phyloP scores from a whole-genome alignment of 2,888 invertebrate genomes.

The Hydrotaea diabolus region DNA sequence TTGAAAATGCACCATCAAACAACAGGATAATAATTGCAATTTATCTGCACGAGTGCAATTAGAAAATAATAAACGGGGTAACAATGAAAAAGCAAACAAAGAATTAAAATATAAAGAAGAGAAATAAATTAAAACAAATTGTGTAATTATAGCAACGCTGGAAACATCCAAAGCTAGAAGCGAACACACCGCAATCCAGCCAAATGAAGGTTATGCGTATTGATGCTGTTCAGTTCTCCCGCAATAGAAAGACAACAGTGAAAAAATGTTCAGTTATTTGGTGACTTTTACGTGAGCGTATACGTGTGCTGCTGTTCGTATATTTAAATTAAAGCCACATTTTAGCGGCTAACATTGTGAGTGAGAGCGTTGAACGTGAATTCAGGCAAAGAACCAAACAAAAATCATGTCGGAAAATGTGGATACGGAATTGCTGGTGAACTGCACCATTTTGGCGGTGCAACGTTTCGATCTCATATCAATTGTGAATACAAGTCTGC shows the following conservation, averaged over 20 bases:
- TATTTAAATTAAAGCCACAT: background rate
- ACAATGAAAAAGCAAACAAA: background rate
- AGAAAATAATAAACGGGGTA: background rate
- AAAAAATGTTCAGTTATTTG: background rate
- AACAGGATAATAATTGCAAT: too few species aligned
- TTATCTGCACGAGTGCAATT: too few species aligned
- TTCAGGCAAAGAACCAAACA: background rate
- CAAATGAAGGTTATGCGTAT: too few species aligned
- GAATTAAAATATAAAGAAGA: background rate
- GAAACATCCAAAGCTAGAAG: background rate
- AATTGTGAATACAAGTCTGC: slow-evolving; percentile 75
- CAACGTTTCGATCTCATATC: slow-evolving; percentile 76
- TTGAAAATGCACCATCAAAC: too few species aligned
- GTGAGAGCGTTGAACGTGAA: background rate
- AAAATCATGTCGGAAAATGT: slow-evolving; percentile 77
- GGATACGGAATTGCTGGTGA: slow-evolving; percentile 78
- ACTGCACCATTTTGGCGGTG: slow-evolving; percentile 79
- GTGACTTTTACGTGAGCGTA: background rate
- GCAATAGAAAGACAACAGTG: background rate
- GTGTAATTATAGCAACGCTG: background rate
- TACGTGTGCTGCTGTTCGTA: background rate
- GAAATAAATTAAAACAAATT: background rate
- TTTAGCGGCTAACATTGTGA: background rate
- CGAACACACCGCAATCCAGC: background rate
- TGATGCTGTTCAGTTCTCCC: background rate